Conservation (phyloP, 2,797 vertebrate species). For the Gymnodraco acuticeps region DNA sequence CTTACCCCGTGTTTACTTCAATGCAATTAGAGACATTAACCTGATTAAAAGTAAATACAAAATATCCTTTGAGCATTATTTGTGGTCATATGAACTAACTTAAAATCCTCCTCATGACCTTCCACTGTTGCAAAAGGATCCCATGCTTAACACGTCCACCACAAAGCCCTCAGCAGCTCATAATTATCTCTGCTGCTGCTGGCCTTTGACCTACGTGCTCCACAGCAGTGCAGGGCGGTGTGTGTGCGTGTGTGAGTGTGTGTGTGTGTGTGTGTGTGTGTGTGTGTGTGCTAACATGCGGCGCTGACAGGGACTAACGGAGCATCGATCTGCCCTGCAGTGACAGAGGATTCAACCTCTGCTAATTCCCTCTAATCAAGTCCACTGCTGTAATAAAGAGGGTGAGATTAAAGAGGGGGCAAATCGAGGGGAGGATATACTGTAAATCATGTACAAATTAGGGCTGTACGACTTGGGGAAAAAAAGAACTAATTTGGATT, state of each 20-base stretch:
- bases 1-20: too few relatives aligned
- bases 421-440: background rate
- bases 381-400: constrained; percentile 48
- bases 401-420: constrained; percentile 16
- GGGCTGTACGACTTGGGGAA: too few relatives aligned
- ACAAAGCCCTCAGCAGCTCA: constrained; percentile 2
- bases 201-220: constrained; percentile 12
- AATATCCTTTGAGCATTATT: background rate
- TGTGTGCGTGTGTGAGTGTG: too few relatives aligned
- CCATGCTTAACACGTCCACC: background rate
- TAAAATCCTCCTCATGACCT: constrained; percentile 22
- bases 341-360: constrained; percentile 53
- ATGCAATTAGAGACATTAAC: too few relatives aligned
- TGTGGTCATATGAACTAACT: background rate
- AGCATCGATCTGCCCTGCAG: constrained; percentile 61
- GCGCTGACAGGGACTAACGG: constrained; percentile 45
- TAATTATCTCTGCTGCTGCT: background rate
- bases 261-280: too few relatives aligned
- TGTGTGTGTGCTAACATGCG: constrained; percentile 5
- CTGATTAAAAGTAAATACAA: background rate
- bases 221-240: background rate
- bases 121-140: background rate
- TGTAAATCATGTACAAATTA: too few relatives aligned
- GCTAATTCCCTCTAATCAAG: constrained; percentile 74
- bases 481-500: too few relatives aligned